Base-by-base conservation (phyloP, 2,888 invertebrate genomes). In the Clanis bilineata region DNA sequence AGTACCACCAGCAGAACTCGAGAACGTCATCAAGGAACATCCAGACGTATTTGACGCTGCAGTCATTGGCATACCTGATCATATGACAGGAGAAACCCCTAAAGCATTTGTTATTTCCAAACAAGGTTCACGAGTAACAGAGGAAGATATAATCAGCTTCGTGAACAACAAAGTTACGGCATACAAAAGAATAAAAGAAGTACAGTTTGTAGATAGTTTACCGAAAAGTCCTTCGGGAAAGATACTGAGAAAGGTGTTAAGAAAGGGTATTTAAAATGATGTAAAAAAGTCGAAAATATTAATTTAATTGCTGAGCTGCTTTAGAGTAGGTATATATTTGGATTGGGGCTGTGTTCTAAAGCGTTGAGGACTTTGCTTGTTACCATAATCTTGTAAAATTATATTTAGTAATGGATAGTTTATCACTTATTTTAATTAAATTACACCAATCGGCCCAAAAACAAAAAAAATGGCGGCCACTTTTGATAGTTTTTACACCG, bases 1-100 rank as follows among this genome's bases (percentile, higher is more conserved):
- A 94, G 97, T 98, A 6, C 94, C 98, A 10, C 98, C 98, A 21
- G 97, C 98, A 0, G 98, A 98, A 83, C 82, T 98, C 23, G 98
- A 98, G 83, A 94, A 93, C 56, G 74, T 96, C 3, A 76, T 97
- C 0, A 93, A 96, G 62, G 93, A 93, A 45, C 96, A 96, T 82
- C 95, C 96, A 0, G 93, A 93, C 25, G 93, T 98, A 0, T 81
- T 92, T 10, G 98, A 98, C 72, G 97, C 95, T 0, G 98, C 96
- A 0, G 97, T 98, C 0, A 92, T 98, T 62, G 97, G 97, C 0
- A 83, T 96, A 15, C 94, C 95, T 0, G 94, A 97, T 75, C 84
- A 91, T 0, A 80, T 84, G 9, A 91, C 90, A 39, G 97, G 97
- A 4, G 97, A 97, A 84, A 92, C 94, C 9, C 97, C 97, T 0